These are phyloP conservation scores for Trypoxylus dichotomus DNA, from an alignment of 1,140 invertebrate genomes.

Conservation along the genomic window DNA sequence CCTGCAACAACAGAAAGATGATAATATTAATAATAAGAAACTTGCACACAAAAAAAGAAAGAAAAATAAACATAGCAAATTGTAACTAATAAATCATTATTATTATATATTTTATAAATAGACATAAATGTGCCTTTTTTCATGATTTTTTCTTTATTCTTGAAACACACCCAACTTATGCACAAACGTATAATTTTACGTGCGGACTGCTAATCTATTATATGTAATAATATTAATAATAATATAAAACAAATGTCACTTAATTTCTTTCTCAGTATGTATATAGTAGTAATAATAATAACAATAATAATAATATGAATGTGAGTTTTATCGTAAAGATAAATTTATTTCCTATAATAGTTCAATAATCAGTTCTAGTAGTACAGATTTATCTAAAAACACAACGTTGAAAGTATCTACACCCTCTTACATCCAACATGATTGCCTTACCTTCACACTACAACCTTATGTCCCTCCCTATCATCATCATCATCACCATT, in stretches of 20 bases:
- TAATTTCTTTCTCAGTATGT: constrained; percentile 11
- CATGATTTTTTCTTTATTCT: not conserved
- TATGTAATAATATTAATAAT: constrained; percentile 13
- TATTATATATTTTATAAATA: constrained; percentile 34
- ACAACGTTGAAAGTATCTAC: no score
- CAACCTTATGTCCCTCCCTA: no score
- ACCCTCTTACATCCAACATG: no score
- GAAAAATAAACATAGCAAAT: not conserved
- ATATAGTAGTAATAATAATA: constrained; percentile 15
- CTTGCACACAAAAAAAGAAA: constrained; percentile 28
- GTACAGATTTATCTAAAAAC: no score
- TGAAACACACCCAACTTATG: constrained; percentile 41
- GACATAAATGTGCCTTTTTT: constrained; percentile 37
- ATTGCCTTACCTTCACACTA: no score
- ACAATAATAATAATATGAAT: not conserved
- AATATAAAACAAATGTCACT: constrained; percentile 24
- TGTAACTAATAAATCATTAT: not conserved
- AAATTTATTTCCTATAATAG: no score
- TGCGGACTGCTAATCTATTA: constrained; percentile 28
- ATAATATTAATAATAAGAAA: constrained; percentile 32
- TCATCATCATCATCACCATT: no score
- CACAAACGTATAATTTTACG: constrained; percentile 34
- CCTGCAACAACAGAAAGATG: not conserved
- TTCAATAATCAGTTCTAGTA: no score
- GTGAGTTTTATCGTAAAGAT: no score